Base-by-base conservation (phyloP, 35 echinoderm and acorn worm species). In the Lytechinus variegatus region DNA sequence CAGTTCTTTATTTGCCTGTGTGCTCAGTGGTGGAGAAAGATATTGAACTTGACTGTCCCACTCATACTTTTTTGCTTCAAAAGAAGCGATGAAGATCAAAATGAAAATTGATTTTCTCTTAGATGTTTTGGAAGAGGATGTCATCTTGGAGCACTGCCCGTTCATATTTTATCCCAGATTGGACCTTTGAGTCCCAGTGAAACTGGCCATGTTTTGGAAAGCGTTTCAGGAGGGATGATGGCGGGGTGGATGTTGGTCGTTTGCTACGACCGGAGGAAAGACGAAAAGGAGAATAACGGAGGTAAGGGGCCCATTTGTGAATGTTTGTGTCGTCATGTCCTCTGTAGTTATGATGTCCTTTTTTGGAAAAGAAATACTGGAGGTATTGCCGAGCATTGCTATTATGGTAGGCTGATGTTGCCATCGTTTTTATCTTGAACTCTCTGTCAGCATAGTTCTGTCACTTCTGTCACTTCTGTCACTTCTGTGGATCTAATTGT, bases 361-460 rank as follows among this genome's bases (percentile, higher is more conserved):
- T 90, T 90, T 52, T 90, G 88, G 88, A 90, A 90, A 33, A 90
- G 88, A 90, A 90, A 90, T 90, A 90, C 88, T 90, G 88, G 88
- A 90, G 33, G 88, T 44, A 90, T 14, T 88, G 88, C 11, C 52
- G 27, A 52, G 88, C 29, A 21, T 54, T 90, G 52, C 88, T 14
- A 4, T 54, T 90, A 4, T 52, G 13, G 28, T 28, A 54, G 28
- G 29, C 29, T 90, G 88, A 9, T 90, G 28, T n/a, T 7, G 21
- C 4, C 14, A 6, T 24, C n/a, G 21, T 8, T n/a, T 6, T 7
- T 24, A 24, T 79, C 19, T 24, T 5, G 66, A 79, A 1, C n/a
- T 79, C 19, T n/a, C 66, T 79, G 5, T 6, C 21, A 24, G 19
- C 8, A n/a, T 7, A 21, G 66, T 24, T 79, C 4, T n/a, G n/a